Conservation (phyloP, 2,113 vertebrate species). For the Salminus brasiliensis region DNA sequence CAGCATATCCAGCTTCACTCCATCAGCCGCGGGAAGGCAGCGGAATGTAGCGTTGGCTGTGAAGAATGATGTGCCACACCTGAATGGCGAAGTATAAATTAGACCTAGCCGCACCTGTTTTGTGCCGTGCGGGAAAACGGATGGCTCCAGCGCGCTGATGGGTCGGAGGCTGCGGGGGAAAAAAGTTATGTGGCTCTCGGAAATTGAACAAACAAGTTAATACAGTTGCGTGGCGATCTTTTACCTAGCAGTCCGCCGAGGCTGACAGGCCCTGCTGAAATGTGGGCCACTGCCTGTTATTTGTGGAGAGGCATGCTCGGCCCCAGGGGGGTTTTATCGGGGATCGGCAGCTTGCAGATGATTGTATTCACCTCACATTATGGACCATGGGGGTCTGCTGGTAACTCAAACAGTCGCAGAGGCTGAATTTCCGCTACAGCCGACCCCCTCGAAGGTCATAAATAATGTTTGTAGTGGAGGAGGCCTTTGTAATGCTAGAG, state of each 20-base stretch:
- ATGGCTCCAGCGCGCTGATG: not conserved
- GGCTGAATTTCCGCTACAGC: conserved; percentile 55
- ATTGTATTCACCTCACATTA: conserved; percentile 22
- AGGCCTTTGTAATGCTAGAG: conserved; percentile 68
- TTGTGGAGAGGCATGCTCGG: conserved; percentile 48
- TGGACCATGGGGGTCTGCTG: conserved; percentile 65
- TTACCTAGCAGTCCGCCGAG: conserved; percentile 55
- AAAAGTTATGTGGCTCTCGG: conserved; percentile 67
- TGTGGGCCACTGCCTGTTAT: conserved; percentile 58
- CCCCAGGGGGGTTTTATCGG: conserved; percentile 48
- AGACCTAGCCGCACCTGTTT: conserved; percentile 39
- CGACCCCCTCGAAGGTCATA: conserved; percentile 62
- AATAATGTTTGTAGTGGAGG: conserved; percentile 65
- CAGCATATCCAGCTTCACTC: conserved; percentile 38
- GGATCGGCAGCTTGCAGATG: conserved; percentile 31
- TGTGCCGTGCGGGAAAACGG: conserved; percentile 8
- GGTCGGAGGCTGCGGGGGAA: conserved; percentile 23
- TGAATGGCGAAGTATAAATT: conserved; percentile 58
- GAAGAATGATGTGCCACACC: conserved; percentile 56
- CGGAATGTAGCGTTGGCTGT: conserved; percentile 40
- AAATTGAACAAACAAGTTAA: conserved; percentile 74
- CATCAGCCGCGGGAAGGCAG: conserved; percentile 51
- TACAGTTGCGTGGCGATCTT: conserved; percentile 61
- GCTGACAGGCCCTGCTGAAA: conserved; percentile 63
- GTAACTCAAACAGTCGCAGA: conserved; percentile 68